Base-by-base conservation (phyloP, 2,888 invertebrate species). In the Morinoia aosen region DNA sequence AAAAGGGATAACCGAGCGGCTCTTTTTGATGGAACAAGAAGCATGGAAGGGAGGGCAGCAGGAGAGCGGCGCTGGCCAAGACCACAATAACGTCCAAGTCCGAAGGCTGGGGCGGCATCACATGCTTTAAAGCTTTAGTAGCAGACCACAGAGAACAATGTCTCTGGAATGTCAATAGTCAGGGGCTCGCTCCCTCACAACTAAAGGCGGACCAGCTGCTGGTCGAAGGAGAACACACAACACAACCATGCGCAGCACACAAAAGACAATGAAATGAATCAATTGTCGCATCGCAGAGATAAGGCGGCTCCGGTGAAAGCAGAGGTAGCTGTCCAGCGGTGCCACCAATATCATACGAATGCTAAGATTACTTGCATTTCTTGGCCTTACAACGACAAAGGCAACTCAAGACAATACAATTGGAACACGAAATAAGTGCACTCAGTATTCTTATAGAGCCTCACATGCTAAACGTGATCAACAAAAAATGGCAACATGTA, bases 161-260 rank as follows among this genome's bases (percentile, higher is more conserved):
- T 93, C 33, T 39, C 93, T 93, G 93, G 93, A 93, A 93, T 93
- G 93, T 93, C 93, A 93, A 93, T 93, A 93, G 57, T 57, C 40
- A 40, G 57, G 57, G 91, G 57, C 93, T 57, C 48, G 56, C 93
- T 93, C 57, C 76, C 76, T 76, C 76, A 76, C 76, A 33, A 93
- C 40, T 93, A 56, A 93, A 56, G n/a, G 39, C 33, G 57, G 48
- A 33, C 93, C 93, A 93, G 93, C 93, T 93, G 56, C n/a, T 48
- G 39, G 90, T 16, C 19, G 90, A 14, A 76, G 76, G 25, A 76
- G 48, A 90, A 90, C 90, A 10, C 57, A 57, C 48, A 57, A 93
- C 57, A 56, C 93, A 57, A 56, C 33, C 93, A 93, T 57, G 93
- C 93, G 25, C 93, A 56, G 93, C 93, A 57, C 56, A 57, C 93